Evolutionary conservation across 2,888 invertebrate species (phyloP).

Genomic region (Empis stercorea): DNA sequence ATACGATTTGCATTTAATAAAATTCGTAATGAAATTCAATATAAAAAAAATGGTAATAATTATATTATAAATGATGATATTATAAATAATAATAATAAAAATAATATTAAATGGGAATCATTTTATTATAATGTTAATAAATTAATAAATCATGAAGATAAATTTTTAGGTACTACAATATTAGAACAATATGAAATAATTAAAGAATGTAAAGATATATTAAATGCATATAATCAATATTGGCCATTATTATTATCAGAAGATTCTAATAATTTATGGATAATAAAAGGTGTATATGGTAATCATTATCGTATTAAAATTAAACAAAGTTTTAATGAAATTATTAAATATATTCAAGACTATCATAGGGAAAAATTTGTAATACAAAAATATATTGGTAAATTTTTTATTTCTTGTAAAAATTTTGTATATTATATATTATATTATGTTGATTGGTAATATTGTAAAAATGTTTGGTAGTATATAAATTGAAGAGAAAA

Average conservation of each 20-base stretch:
- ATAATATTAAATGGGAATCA: neutral
- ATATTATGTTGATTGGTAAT: too few relatives aligned
- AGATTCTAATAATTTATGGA: conserved; percentile 71
- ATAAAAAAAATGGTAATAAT: neutral
- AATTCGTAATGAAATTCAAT: conserved; percentile 38
- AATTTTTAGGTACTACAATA: neutral
- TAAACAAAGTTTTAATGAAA: neutral
- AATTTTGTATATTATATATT: too few relatives aligned
- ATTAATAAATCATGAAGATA: neutral
- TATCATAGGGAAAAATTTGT: neutral
- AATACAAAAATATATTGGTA: conserved; percentile 1
- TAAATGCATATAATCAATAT: conserved; percentile 38
- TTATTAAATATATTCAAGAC: neutral
- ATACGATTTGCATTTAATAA: conserved; percentile 58
- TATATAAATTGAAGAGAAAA: too few relatives aligned
- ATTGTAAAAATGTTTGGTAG: too few relatives aligned
- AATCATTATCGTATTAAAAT: conserved; percentile 54
- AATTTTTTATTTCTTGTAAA: neutral
- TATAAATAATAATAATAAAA: neutral
- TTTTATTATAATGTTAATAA: neutral
- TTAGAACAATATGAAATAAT: neutral
- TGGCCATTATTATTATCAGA: conserved; percentile 53
- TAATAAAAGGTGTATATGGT: conserved; percentile 54
- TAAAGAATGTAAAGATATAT: neutral
- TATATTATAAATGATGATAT: neutral